Evolutionary conservation across 2,888 invertebrate genomes (phyloP), one percentile per base, ranked within the genome.

Genomic region (Polydrusus pterygomalis): DNA sequence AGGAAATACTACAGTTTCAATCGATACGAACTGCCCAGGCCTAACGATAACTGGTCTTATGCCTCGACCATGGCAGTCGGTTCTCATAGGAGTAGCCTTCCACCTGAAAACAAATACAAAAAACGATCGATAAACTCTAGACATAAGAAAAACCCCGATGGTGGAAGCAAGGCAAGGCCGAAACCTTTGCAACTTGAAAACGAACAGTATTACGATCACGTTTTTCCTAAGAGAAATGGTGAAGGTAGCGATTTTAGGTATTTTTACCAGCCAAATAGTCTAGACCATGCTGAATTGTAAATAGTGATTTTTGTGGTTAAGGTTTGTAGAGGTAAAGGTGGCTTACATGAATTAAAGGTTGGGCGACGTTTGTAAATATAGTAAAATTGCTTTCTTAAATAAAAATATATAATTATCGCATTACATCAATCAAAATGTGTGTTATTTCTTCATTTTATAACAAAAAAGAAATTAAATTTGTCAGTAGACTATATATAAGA

Each of bases 181-280:
- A 91, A 89, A 83, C 91, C 91, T 11, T 83, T 91, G 76, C 91
- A 91, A 82, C 89, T 89, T 80, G 91, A 90, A 70, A 87, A 91
- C 81, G 91, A 91, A 84, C 89, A 90, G 75, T 92, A 91, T 85
- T 89, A 91, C 81, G 90, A 92, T 82, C 91, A 91, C 80, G 88
- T 92, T 79, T 92, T 92, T 82, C 91, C 91, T 74, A 84, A 83
- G 80, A 62, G 56, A n/a, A 25, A 69, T 49, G 80, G 81, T 78
- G 79, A 82, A 75, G 79, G 81, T 77, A 80, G 79, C 78, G 82
- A 82, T 78, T 83, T 83, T 81, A 84, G 85, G 79, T 82, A 83
- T 74, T 86, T 85, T 79, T 87, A 87, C 82, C 86, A 86, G 80
- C 86, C 87, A 45, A 83, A 83, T 81, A 85, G 84, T 80, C 47